These are phyloP conservation scores for Hirtodrosophila duncani DNA, from an alignment of 2,888 invertebrate genomes.

Conservation along the genomic window DNA sequence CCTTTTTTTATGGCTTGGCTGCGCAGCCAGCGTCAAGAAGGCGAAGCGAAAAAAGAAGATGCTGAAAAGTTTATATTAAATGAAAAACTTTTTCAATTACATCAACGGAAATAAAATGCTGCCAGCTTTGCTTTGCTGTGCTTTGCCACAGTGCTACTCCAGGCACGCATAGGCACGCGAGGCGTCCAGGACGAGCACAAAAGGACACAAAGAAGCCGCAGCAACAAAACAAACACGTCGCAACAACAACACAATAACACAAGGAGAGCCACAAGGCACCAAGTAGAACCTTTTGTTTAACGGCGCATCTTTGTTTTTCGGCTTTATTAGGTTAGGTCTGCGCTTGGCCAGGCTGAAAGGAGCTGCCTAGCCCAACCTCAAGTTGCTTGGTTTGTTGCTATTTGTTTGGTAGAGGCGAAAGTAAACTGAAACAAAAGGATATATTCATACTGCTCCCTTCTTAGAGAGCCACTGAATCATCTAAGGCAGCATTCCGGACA, in stretches of 20 bases:
- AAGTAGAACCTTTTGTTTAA: constrained; percentile 55
- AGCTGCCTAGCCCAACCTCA: too few species aligned
- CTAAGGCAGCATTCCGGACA: constrained; percentile 67
- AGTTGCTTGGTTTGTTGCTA: constrained; percentile 22
- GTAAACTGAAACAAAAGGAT: neutral
- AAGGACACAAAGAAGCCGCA: neutral
- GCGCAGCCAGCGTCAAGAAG: constrained; percentile 23
- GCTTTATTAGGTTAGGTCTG: constrained; percentile 68
- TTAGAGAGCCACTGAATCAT: constrained; percentile 77
- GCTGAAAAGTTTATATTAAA: constrained; percentile 74
- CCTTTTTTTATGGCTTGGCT: constrained; percentile 34
- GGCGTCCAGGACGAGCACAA: constrained; percentile 16
- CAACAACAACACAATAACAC: constrained; percentile 16
- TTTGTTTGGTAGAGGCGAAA: constrained; percentile 4
- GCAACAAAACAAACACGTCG: constrained; percentile 24
- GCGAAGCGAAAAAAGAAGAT: too few species aligned
- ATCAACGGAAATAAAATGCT: constrained; percentile 73
- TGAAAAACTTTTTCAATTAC: constrained; percentile 76
- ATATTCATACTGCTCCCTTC: constrained; percentile 25
- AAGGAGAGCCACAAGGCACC: neutral
- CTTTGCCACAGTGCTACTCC: too few species aligned
- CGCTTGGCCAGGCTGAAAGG: too few species aligned
- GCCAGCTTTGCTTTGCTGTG: too few species aligned
- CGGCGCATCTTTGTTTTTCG: constrained; percentile 60
- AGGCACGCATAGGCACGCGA: constrained; percentile 46